Evolutionary conservation across 2,888 invertebrate species (phyloP).

Genomic region (Lydus trimaculatus): DNA sequence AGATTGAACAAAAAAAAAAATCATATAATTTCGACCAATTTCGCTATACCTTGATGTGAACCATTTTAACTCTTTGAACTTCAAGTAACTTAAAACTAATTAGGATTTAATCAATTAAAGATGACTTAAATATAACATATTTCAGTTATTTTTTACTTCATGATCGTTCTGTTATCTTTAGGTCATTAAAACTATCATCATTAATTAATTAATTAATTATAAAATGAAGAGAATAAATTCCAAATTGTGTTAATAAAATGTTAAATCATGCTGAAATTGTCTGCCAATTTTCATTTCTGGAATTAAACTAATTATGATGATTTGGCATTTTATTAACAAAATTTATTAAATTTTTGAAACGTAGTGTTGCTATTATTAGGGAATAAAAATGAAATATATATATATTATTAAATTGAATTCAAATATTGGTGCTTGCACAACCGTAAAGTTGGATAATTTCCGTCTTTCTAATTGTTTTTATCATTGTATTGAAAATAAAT

Average conservation of each 20-base stretch:
- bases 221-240: constrained; percentile 8
- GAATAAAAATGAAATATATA: constrained; percentile 34
- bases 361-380: constrained; percentile 27
- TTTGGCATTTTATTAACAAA: constrained; percentile 28
- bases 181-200: constrained; percentile 38
- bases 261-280: not conserved
- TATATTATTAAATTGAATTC: no score
- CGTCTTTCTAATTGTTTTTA: constrained; percentile 15
- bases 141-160: constrained; percentile 41
- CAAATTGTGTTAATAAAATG: constrained; percentile 4
- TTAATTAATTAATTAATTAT: constrained; percentile 26
- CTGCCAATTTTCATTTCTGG: constrained; percentile 16
- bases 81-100: constrained; percentile 31
- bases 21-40: constrained; percentile 34
- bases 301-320: constrained; percentile 22
- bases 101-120: constrained; percentile 14
- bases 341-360: constrained; percentile 15
- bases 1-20: constrained; percentile 4
- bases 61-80: constrained; percentile 32
- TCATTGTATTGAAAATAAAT: constrained; percentile 9
- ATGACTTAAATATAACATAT: constrained; percentile 41
- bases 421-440: constrained; percentile 55
- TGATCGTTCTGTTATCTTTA: constrained; percentile 35
- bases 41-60: constrained; percentile 34
- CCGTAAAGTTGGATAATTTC: constrained; percentile 47